These are phyloP conservation scores for Podarcis siculus DNA, from an alignment of 2,797 vertebrate species.

Conservation along the genomic window DNA sequence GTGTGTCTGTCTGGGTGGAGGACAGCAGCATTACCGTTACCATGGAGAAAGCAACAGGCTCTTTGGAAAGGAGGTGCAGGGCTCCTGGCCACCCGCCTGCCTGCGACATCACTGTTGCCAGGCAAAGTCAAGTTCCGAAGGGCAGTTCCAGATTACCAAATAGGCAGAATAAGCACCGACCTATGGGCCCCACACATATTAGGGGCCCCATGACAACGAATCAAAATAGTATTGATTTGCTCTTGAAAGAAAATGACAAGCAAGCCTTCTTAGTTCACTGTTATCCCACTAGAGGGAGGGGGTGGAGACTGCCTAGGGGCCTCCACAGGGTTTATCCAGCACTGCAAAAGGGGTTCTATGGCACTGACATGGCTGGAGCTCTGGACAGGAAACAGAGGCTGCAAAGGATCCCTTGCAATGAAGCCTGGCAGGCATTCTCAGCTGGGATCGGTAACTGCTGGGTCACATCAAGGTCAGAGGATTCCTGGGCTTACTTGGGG, in stretches of 20 bases:
- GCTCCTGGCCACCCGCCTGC: neutral
- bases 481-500: neutral
- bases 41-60: slow-evolving; percentile 9
- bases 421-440: neutral
- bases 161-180: too few relatives aligned
- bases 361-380: neutral
- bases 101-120: neutral
- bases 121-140: neutral
- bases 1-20: neutral
- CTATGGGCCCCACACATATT: too few relatives aligned
- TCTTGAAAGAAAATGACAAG: too few relatives aligned
- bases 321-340: too few relatives aligned
- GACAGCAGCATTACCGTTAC: neutral
- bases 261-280: too few relatives aligned
- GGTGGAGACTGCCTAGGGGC: too few relatives aligned
- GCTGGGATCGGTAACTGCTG: neutral
- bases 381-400: neutral
- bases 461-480: neutral
- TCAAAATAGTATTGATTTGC: too few relatives aligned
- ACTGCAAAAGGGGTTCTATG: neutral
- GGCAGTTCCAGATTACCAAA: neutral
- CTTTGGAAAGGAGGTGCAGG: neutral
- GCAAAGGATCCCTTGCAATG: neutral
- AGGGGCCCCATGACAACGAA: too few relatives aligned
- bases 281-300: too few relatives aligned